phyloP scores from a whole-genome alignment of 2,113 vertebrate genomes.

The Lucifuga dentata region DNA sequence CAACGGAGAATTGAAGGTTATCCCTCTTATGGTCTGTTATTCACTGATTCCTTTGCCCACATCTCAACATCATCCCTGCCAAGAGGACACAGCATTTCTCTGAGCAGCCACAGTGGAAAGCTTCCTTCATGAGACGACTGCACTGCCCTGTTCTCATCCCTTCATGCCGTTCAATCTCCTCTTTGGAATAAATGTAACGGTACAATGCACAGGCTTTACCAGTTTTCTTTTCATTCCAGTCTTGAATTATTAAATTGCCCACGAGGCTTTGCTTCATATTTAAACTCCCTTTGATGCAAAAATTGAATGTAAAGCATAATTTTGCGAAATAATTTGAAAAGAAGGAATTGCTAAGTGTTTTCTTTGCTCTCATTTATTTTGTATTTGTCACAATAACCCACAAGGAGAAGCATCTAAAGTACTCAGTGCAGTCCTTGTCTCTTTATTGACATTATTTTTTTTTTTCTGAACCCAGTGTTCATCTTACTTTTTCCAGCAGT shows the following conservation, averaged over 20 bases:
- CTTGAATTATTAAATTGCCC: slow-evolving; percentile 56
- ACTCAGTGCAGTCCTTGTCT: too few species aligned
- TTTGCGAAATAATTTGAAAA: slow-evolving; percentile 33
- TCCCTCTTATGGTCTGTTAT: slow-evolving; percentile 42
- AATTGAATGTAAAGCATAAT: slow-evolving; percentile 34
- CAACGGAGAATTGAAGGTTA: slow-evolving; percentile 59
- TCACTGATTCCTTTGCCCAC: slow-evolving; percentile 15
- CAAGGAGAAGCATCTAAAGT: neutral
- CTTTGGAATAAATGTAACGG: slow-evolving; percentile 45
- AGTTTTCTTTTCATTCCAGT: slow-evolving; percentile 19
- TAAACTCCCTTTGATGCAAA: slow-evolving; percentile 26
- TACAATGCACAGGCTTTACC: slow-evolving; percentile 26
- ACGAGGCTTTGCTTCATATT: slow-evolving; percentile 28
- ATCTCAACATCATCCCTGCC: slow-evolving; percentile 20
- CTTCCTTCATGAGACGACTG: neutral
- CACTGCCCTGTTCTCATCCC: slow-evolving; percentile 6
- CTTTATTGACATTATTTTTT: neutral
- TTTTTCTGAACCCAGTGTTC: neutral
- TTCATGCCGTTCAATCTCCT: slow-evolving; percentile 15
- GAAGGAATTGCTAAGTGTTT: neutral
- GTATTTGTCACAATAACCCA: neutral
- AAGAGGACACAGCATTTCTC: slow-evolving; percentile 3
- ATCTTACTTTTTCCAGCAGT: slow-evolving; percentile 17
- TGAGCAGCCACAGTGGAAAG: slow-evolving; percentile 8
- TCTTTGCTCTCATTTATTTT: neutral